Conservation (phyloP, 2,888 invertebrate genomes). For the Standfussiana lucernea region DNA sequence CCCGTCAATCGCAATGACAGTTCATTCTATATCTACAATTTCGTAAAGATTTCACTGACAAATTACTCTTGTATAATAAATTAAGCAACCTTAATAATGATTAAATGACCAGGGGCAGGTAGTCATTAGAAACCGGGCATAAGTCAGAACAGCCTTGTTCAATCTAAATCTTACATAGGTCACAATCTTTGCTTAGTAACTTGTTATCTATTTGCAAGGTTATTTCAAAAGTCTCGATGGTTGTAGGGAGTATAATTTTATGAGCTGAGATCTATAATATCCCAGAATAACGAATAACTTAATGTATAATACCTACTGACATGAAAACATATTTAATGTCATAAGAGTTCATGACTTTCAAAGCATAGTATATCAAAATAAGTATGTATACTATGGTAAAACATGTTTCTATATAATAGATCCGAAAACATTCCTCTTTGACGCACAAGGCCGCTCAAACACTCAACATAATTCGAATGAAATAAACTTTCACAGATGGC, state of each 20-base stretch:
- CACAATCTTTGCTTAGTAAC: background rate
- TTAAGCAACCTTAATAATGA: background rate
- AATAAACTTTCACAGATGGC: conserved; percentile 83
- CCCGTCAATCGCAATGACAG: background rate
- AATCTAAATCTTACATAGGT: background rate
- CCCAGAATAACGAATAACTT: background rate
- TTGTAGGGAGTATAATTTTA: background rate
- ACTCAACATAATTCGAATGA: conserved; percentile 71
- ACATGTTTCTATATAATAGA: conserved; percentile 16
- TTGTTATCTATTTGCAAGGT: background rate
- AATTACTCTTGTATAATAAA: background rate
- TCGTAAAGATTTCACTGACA: background rate
- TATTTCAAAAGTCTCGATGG: background rate
- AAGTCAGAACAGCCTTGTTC: background rate
- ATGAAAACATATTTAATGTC: background rate
- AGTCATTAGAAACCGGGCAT: background rate
- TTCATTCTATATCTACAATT: background rate
- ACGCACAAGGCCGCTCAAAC: conserved; percentile 42
- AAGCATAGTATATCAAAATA: background rate
- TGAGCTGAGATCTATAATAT: background rate
- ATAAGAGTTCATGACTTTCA: background rate
- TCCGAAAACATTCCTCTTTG: conserved; percentile 15
- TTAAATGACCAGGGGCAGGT: background rate
- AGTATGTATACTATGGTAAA: conserved; percentile 10
- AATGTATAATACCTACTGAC: background rate